Evolutionary conservation across 2,797 vertebrate species (phyloP), one percentile per base, ranked within the genome.

Genomic region (Prunella strophiata): DNA sequence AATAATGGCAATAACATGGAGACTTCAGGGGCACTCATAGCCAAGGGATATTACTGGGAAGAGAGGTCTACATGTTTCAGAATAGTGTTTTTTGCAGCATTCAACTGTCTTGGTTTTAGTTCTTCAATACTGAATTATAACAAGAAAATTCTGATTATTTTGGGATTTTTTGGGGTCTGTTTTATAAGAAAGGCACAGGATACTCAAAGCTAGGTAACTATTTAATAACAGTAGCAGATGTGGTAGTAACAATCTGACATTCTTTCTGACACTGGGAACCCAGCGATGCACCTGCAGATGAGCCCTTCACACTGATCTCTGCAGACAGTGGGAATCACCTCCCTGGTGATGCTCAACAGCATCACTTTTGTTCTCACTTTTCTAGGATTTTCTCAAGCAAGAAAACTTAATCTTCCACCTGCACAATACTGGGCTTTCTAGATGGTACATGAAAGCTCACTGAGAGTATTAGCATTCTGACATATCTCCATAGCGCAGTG

Each of bases 171-270:
- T 32, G 12, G 11, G 14, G 43, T 54, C 19, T 61, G 21, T 50
- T 42, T 21, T 4, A 1, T 61, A 47, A 65, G 83, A 68, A 76
- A 84, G 57, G 5, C 7, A 32, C 0, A 2, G 14, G 16, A n/a
- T 57, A 22, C 16, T 71, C 13, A 25, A 61, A 88, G 8, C 3
- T 51, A 16, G 17, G 40, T 47, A 65, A 23, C 16, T n/a, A 12
- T 68, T 85, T 67, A 55, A 12, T 61, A 88, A n/a, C 20, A 45
- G 8, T 16, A 42, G 5, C 9, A 72, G 79, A 63, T 68, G 61
- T 42, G 8, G 4, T 17, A 34, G 47, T 4, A 36, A 6, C 6
- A 61, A 30, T 12, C n/a, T 43, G 26, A 30, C 0, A 2, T 17
- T 5, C 40, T 47, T 68, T 72, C 38, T 14, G 9, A 16, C 18